Conservation (phyloP, 2,797 vertebrate genomes). For the Typhlichthys subterraneus region DNA sequence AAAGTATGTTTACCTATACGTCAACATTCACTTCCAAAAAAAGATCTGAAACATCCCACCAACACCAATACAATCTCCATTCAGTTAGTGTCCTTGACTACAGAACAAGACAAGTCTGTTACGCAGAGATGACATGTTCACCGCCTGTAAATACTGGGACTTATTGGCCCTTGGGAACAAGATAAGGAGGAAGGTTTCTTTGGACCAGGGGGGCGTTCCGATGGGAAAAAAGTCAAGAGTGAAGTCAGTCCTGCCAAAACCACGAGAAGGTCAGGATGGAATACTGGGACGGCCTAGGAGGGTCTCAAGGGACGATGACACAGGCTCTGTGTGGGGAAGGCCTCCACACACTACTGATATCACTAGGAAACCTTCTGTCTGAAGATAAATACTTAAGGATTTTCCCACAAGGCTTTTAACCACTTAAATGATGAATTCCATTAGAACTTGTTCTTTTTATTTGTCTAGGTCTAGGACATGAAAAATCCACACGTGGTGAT, state of each 20-base stretch:
- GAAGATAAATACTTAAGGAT: slow-evolving; percentile 29
- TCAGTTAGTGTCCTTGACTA: not conserved
- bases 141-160: not conserved
- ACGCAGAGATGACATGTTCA: not conserved
- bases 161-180: slow-evolving; percentile 9
- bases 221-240: slow-evolving; percentile 43
- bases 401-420: slow-evolving; percentile 8
- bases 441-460: not conserved
- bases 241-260: slow-evolving; percentile 53
- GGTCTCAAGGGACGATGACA: slow-evolving; percentile 44
- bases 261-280: slow-evolving; percentile 55
- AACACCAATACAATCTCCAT: not conserved
- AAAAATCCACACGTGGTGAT: too few species aligned
- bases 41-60: too few species aligned
- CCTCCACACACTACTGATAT: slow-evolving; percentile 38
- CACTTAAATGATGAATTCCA: slow-evolving; percentile 12
- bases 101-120: not conserved
- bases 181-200: slow-evolving; percentile 22
- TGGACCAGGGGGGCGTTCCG: not conserved
- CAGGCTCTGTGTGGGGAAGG: slow-evolving; percentile 36
- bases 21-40: too few species aligned
- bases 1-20: too few species aligned
- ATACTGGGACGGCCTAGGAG: slow-evolving; percentile 62
- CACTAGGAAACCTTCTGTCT: slow-evolving; percentile 55
- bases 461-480: too few species aligned